Evolutionary conservation across 37 sponge, comb jelly and placozoan genomes (phyloP).

Genomic region (Axinella damicornis): DNA sequence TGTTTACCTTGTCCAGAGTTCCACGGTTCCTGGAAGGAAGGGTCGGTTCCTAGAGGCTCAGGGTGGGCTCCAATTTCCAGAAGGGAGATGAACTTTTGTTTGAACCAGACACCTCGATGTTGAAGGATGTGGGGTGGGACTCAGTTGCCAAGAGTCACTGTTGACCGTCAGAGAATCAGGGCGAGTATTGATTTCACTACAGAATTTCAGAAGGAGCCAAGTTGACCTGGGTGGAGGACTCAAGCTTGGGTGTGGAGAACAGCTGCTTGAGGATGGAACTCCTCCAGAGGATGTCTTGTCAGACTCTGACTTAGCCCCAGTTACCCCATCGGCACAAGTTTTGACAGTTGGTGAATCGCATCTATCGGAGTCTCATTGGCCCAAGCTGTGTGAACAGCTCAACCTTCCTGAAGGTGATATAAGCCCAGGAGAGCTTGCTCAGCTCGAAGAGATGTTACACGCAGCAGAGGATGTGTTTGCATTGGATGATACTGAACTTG

Average conservation of each 20-base stretch:
- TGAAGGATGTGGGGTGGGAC: neutral
- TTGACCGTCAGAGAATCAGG: neutral
- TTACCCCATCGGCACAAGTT: too few relatives aligned
- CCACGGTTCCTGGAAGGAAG: neutral
- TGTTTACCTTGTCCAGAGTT: neutral
- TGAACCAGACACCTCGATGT: conserved; percentile 7
- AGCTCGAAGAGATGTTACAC: neutral
- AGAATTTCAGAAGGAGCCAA: neutral
- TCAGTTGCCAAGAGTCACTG: neutral
- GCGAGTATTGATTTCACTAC: neutral
- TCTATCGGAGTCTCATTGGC: neutral
- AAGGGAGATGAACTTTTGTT: neutral
- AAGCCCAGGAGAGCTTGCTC: neutral
- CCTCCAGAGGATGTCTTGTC: neutral
- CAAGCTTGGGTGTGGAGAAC: neutral
- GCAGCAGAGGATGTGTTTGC: conserved; percentile 44
- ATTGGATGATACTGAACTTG: conserved; percentile 27
- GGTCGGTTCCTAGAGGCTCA: conserved; percentile 8
- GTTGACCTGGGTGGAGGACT: neutral
- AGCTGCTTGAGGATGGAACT: neutral
- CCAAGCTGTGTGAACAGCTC: neutral
- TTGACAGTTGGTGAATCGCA: too few relatives aligned
- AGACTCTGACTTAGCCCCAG: neutral
- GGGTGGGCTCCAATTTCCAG: neutral
- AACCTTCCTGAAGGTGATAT: neutral